phyloP scores from a whole-genome alignment of 2,888 invertebrate genomes.

The Leucophenga montana region DNA sequence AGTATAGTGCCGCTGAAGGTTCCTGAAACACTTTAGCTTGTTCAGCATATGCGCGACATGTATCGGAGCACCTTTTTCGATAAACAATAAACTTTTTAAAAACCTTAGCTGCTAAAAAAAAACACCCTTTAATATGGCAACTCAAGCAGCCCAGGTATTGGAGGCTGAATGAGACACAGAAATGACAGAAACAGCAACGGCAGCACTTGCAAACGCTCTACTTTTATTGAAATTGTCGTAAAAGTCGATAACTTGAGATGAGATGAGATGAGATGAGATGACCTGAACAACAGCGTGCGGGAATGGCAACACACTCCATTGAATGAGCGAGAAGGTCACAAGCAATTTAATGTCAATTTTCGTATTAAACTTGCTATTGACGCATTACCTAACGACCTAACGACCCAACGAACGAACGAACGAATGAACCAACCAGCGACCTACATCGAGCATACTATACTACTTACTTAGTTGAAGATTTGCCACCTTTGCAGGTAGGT shows the following conservation, averaged over 20 bases:
- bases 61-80: too few species aligned
- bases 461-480: slow-evolving; percentile 22
- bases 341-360: slow-evolving; percentile 68
- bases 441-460: slow-evolving; percentile 30
- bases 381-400: background rate
- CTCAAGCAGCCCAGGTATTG: too few species aligned
- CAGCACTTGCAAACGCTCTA: slow-evolving; percentile 4
- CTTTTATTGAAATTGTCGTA: slow-evolving; percentile 67
- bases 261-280: background rate
- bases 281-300: slow-evolving; percentile 15
- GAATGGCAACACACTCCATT: slow-evolving; percentile 28
- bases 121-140: too few species aligned
- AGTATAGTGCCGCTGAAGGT: too few species aligned
- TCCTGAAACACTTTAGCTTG: too few species aligned
- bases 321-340: slow-evolving; percentile 52
- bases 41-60: too few species aligned
- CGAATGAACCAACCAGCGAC: background rate
- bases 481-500: slow-evolving; percentile 12
- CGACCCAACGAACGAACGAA: too few species aligned
- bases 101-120: too few species aligned
- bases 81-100: too few species aligned
- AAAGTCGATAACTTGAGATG: slow-evolving; percentile 58
- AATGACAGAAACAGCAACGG: slow-evolving; percentile 39
- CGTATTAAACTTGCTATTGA: slow-evolving; percentile 59
- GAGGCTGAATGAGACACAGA: background rate